phyloP scores from a whole-genome alignment of 1,140 invertebrate genomes.

The Lysiphlebus fabarum region DNA sequence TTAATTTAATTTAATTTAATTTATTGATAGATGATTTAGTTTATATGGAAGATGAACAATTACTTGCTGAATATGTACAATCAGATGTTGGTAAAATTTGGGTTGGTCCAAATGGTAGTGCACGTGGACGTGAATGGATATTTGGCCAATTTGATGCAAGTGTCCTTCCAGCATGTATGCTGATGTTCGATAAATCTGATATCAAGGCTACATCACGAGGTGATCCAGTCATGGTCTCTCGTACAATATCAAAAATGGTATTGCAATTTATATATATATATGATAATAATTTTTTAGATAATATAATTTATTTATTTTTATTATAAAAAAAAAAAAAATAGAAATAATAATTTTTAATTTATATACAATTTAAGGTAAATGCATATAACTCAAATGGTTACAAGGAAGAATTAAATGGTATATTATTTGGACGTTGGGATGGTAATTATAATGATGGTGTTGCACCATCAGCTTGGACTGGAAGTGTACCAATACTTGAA shows the following conservation, averaged over 20 bases:
- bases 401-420: conserved; percentile 42
- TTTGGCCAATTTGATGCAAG: conserved; percentile 64
- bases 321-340: conserved; percentile 3
- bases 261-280: not conserved
- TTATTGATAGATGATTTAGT: conserved; percentile 55
- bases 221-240: conserved; percentile 67
- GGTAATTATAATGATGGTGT: conserved; percentile 63
- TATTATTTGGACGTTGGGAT: conserved; percentile 64
- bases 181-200: conserved; percentile 54
- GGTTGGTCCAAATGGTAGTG: conserved; percentile 57
- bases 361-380: conserved; percentile 64
- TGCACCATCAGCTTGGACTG: conserved; percentile 59
- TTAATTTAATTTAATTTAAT: not conserved
- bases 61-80: conserved; percentile 62
- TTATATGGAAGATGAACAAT: conserved; percentile 56
- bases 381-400: conserved; percentile 52
- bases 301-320: conserved; percentile 7
- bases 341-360: conserved; percentile 2
- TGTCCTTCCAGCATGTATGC: conserved; percentile 56
- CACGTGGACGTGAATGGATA: conserved; percentile 62
- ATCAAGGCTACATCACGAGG: conserved; percentile 56
- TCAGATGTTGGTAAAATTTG: conserved; percentile 68
- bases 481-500: conserved; percentile 59
- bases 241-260: conserved; percentile 70
- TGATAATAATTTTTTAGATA: not conserved